Base-by-base conservation (phyloP, 2,888 invertebrate genomes). In the Andrena flavipes region DNA sequence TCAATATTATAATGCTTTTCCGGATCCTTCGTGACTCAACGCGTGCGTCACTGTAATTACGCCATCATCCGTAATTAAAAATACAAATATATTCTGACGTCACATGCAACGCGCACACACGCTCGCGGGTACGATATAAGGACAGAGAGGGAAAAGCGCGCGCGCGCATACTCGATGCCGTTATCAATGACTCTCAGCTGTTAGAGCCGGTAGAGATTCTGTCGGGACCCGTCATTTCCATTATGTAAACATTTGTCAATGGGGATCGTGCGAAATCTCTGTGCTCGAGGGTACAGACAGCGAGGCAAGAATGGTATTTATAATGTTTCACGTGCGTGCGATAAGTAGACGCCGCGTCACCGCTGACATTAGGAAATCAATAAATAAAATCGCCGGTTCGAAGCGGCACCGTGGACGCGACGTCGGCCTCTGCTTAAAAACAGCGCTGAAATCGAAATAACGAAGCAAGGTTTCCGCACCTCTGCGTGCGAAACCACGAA, bases 131-230 rank as follows among this genome's bases (percentile, higher is more conserved):
- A 23, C 20, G 7, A n/a, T 33, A n/a, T 23, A 23, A n/a, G 10
- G 13, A 4, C 23, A 26, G 56, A 26, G 54, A 20, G 54, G 23
- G 56, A 56, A 23, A 26, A 26, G 56, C 10, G 23, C 23, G 20
- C 59, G 20, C 5, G 7, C 23, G 49, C 29, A 35, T 30, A 48
- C 26, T 30, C 69, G 10, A 56, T 42, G 10, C 13, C 10, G 56
- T 75, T 71, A 75, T 68, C 70, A 80, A 82, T 80, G 74, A 82
- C 63, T 63, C 56, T 73, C 80, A 81, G 80, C 80, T 81, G 81
- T 79, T 79, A 73, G 49, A 26, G 71, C 54, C 80, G 60, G 54
- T 56, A 69, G 51, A 69, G 59, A 62, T 54, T 63, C n/a, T 42
- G 30, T 51, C 49, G n/a, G 16, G 8, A 33, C 20, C 33, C 10